Conservation (phyloP, 1,140 invertebrate genomes). For the Drosophila bocki region DNA sequence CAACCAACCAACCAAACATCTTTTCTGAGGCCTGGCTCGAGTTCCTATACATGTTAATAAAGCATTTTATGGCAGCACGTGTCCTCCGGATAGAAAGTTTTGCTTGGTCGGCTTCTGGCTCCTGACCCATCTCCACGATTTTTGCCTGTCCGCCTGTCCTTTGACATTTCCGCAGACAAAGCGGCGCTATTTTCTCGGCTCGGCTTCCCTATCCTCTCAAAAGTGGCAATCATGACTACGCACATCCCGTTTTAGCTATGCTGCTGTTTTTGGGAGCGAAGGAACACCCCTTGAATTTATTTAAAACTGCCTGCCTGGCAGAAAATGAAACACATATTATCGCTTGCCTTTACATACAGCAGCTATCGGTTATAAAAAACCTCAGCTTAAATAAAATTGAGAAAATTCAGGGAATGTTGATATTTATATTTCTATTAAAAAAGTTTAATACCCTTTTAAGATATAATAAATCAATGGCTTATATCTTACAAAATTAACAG, state of each 20-base stretch:
- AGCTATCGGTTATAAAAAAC: not conserved
- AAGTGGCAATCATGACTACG: conserved; percentile 33
- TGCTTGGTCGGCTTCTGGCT: conserved; percentile 34
- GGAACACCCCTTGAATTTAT: conserved; percentile 49
- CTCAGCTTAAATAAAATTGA: not conserved
- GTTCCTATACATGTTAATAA: conserved; percentile 68
- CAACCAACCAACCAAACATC: conserved; percentile 15
- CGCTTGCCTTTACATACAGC: conserved; percentile 11
- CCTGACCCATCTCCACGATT: conserved; percentile 2
- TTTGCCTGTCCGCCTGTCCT: conserved; percentile 28
- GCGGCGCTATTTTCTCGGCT: conserved; percentile 54
- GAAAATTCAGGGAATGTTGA: not conserved
- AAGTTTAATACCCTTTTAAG: no score
- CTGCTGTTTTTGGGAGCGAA: not conserved
- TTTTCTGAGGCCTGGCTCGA: not conserved
- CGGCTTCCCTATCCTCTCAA: conserved; percentile 30
- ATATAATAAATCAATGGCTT: no score
- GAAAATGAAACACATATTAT: conserved; percentile 46
- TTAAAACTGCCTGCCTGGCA: conserved; percentile 53
- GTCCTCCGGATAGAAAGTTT: conserved; percentile 23
- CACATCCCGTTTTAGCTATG: not conserved
- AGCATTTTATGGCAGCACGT: conserved; percentile 73
- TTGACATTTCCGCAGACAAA: conserved; percentile 66
- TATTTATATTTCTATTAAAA: not conserved
- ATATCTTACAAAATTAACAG: no score